phyloP scores from a whole-genome alignment of 2,797 vertebrate genomes.

The Manis crassicaudata region DNA sequence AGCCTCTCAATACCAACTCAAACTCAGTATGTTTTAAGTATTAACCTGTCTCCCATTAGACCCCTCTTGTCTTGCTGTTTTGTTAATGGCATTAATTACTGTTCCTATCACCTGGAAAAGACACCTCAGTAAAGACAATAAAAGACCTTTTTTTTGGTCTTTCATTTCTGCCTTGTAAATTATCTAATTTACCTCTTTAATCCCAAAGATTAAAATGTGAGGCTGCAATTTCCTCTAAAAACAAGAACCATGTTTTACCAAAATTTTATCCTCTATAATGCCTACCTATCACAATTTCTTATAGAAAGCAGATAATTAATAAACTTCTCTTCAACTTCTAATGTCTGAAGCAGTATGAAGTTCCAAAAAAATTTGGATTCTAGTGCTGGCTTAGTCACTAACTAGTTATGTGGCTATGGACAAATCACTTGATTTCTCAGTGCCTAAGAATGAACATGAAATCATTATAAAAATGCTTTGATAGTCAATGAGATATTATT shows the following conservation, averaged over 20 bases:
- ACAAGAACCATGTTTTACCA: background rate
- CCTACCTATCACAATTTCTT: background rate
- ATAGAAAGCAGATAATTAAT: background rate
- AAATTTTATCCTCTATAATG: background rate
- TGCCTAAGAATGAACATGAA: conserved; percentile 20
- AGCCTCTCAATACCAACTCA: background rate
- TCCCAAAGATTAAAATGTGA: conserved; percentile 1
- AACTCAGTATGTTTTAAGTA: background rate
- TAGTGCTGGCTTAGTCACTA: background rate
- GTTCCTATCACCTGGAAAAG: background rate
- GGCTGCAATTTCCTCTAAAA: conserved; percentile 17
- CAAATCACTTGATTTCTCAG: conserved; percentile 33
- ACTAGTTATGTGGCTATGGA: background rate
- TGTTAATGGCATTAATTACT: background rate
- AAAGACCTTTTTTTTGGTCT: background rate
- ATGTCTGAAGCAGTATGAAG: background rate
- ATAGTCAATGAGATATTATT: conserved; percentile 16
- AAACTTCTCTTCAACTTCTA: background rate
- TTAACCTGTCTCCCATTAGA: background rate
- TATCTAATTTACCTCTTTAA: background rate
- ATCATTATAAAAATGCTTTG: conserved; percentile 38
- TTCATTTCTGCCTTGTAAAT: background rate
- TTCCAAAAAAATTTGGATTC: background rate
- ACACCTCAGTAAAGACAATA: background rate
- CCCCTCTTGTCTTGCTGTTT: background rate